Base-by-base conservation (phyloP, 1,140 invertebrate genomes). In the Ceratitis capitata region DNA sequence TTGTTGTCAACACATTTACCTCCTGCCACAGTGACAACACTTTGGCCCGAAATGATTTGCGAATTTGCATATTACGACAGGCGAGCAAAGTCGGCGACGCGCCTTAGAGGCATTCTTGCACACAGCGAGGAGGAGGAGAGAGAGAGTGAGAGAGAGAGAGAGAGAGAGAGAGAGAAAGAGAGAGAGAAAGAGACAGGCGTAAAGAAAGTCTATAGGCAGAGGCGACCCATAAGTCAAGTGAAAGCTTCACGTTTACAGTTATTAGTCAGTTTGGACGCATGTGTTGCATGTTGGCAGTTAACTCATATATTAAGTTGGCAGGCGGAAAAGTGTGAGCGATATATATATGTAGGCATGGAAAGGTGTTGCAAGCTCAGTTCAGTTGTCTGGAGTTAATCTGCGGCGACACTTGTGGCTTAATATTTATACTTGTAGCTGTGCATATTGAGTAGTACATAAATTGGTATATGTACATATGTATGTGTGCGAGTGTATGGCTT, bases 331-430 rank as follows among this genome's bases (percentile, higher is more conserved):
- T 58, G 49, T 2, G 16, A 19, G 16, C n/a, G 16, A n/a, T n/a
- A n/a, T 14, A 49, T 49, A 49, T 49, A 47, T 47, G 53, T 61
- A 16, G 61, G 69, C 19, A 45, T 19, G 42, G n/a, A n/a, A 12
- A 78, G 69, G 39, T 47, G 69, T n/a, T n/a, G n/a, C n/a, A n/a
- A n/a, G n/a, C n/a, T n/a, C n/a, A n/a, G n/a, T n/a, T n/a, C n/a
- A n/a, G n/a, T n/a, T n/a, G n/a, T n/a, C n/a, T n/a, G n/a, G n/a
- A 78, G 69, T 78, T 78, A 45, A 78, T 78, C 69, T 78, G 69
- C 69, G 69, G 39, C 39, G 69, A 78, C 69, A 78, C 35, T 45
- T 78, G 69, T 78, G 69, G 69, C 29, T 69, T 39, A 69, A 32
- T 32, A 35, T n/a, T 3, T 6, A 14, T 4, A 19, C 26, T 74